These are phyloP conservation scores for Sebastolobus altivelis DNA, from an alignment of 2,797 vertebrate genomes.

Conservation along the genomic window DNA sequence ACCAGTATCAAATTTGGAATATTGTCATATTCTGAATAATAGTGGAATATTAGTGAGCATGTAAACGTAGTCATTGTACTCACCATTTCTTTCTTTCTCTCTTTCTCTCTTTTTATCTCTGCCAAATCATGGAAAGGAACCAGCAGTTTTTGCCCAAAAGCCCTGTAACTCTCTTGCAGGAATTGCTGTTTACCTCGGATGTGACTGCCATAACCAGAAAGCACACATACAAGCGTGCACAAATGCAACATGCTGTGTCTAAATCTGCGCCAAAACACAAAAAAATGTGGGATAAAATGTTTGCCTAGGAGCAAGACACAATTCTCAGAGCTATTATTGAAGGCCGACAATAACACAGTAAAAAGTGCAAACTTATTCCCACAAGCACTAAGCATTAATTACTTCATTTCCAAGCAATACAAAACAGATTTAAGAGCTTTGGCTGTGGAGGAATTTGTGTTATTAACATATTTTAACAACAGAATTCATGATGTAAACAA, in stretches of 20 bases:
- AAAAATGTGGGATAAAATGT: constrained; percentile 5
- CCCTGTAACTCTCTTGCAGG: neutral
- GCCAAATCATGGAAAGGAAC: neutral
- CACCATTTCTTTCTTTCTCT: neutral
- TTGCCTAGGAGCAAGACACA: neutral
- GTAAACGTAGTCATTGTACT: neutral
- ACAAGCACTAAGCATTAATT: constrained; percentile 12
- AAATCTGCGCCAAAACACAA: neutral
- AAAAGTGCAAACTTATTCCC: constrained; percentile 10
- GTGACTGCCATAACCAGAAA: neutral
- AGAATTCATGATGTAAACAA: neutral
- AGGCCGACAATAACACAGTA: constrained; percentile 7
- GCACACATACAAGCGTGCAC: neutral
- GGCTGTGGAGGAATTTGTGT: neutral
- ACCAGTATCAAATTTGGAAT: neutral
- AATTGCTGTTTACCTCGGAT: neutral
- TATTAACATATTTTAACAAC: constrained; percentile 15
- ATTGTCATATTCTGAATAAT: neutral
- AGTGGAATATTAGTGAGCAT: neutral
- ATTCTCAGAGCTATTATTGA: constrained; percentile 14
- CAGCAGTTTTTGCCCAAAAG: neutral
- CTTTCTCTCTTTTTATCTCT: neutral
- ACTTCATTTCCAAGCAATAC: constrained; percentile 12
- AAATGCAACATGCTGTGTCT: neutral
- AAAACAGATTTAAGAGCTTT: neutral